These are phyloP conservation scores for Acanthiza pusilla DNA, from an alignment of 2,797 vertebrate species.

Conservation along the genomic window DNA sequence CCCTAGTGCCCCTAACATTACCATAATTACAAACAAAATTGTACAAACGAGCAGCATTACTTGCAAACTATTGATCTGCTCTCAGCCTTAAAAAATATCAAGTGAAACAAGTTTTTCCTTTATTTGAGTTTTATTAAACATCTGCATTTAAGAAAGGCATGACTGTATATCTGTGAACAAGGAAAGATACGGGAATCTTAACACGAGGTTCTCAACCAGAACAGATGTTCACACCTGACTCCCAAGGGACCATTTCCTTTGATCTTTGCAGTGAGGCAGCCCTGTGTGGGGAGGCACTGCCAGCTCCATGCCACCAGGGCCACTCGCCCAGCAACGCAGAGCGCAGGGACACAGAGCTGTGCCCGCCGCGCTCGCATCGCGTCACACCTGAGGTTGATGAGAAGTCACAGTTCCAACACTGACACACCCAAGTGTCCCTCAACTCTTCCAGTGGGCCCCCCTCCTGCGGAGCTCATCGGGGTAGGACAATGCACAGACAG, in stretches of 20 bases:
- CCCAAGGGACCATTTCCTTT: neutral
- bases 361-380: neutral
- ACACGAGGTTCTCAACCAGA: slow-evolving; percentile 17
- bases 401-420: neutral
- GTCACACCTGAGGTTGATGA: slow-evolving; percentile 13
- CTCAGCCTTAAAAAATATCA: slow-evolving; percentile 45
- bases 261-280: neutral
- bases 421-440: neutral
- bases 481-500: neutral
- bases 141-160: slow-evolving; percentile 45
- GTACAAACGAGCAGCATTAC: slow-evolving; percentile 43
- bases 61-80: slow-evolving; percentile 49
- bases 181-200: neutral
- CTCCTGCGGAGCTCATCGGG: neutral
- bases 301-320: neutral
- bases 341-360: neutral
- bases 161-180: slow-evolving; percentile 16
- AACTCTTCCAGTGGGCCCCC: neutral
- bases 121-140: slow-evolving; percentile 53
- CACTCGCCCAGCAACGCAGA: neutral
- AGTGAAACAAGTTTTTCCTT: slow-evolving; percentile 38
- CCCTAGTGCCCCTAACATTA: slow-evolving; percentile 54
- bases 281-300: neutral
- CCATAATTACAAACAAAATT: slow-evolving; percentile 32
- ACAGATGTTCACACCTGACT: neutral